These are phyloP conservation scores for Gastrophryne carolinensis DNA, from an alignment of 2,797 vertebrate species.

Conservation along the genomic window DNA sequence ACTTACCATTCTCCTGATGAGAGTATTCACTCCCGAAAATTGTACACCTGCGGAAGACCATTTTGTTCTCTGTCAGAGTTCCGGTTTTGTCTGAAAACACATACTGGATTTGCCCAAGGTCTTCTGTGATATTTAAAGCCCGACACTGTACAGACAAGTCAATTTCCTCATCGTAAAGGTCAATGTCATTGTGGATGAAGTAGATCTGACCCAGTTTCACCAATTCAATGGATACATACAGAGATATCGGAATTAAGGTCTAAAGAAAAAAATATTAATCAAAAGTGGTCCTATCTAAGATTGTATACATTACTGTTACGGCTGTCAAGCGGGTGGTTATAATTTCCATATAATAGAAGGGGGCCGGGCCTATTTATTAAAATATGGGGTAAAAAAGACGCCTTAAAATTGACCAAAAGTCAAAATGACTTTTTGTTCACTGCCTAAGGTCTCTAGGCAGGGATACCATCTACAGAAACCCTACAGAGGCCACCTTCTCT, in stretches of 20 bases:
- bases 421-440: too few species aligned
- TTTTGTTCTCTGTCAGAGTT: conserved; percentile 96
- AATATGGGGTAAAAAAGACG: too few species aligned
- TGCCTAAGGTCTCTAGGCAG: too few species aligned
- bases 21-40: conserved; percentile 85
- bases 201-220: conserved; percentile 89
- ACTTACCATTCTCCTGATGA: conserved; percentile 88
- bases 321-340: too few species aligned
- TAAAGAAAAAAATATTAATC: conserved; percentile 56
- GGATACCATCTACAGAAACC: too few species aligned
- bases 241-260: conserved; percentile 90
- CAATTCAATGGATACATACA: conserved; percentile 91
- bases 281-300: too few species aligned
- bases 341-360: too few species aligned
- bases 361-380: too few species aligned
- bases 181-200: conserved; percentile 87
- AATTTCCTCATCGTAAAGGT: conserved; percentile 84
- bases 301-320: too few species aligned
- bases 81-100: conserved; percentile 97
- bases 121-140: conserved; percentile 91
- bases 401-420: too few species aligned
- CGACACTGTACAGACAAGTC: conserved; percentile 82
- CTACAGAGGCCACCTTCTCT: too few species aligned
- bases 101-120: conserved; percentile 92
- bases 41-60: conserved; percentile 91